These are phyloP conservation scores for Aspidapion aeneum DNA, from an alignment of 2,888 invertebrate genomes.

Conservation along the genomic window DNA sequence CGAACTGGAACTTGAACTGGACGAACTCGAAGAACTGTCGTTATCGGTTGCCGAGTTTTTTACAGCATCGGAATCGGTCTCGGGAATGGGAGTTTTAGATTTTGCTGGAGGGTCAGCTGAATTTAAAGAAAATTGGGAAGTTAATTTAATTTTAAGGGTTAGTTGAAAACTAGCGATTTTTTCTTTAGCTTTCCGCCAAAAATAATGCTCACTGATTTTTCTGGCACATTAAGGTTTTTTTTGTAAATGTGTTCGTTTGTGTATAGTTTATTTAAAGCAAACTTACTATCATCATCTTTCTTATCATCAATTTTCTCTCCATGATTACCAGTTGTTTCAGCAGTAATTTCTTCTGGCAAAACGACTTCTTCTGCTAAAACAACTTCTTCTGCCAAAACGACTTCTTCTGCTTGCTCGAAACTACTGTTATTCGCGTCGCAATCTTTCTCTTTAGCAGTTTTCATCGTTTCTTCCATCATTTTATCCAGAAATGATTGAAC, in stretches of 20 bases:
- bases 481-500: conserved; percentile 44
- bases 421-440: conserved; percentile 39
- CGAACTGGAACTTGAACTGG: conserved; percentile 46
- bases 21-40: conserved; percentile 47
- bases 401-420: conserved; percentile 33
- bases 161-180: no score
- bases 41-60: conserved; percentile 10
- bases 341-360: background rate
- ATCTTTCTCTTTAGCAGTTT: conserved; percentile 33
- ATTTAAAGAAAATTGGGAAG: no score
- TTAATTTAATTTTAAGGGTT: no score
- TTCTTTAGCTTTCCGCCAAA: no score
- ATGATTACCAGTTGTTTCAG: conserved; percentile 11
- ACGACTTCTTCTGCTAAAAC: conserved; percentile 1
- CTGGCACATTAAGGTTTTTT: no score
- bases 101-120: background rate
- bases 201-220: no score
- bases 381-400: conserved; percentile 16
- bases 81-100: background rate
- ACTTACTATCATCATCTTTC: conserved; percentile 34
- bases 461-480: conserved; percentile 50
- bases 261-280: no score
- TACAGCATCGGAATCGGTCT: conserved; percentile 10
- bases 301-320: conserved; percentile 33
- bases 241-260: no score